phyloP scores from a whole-genome alignment of 2,797 vertebrate species.

The Knipowitschia caucasica region DNA sequence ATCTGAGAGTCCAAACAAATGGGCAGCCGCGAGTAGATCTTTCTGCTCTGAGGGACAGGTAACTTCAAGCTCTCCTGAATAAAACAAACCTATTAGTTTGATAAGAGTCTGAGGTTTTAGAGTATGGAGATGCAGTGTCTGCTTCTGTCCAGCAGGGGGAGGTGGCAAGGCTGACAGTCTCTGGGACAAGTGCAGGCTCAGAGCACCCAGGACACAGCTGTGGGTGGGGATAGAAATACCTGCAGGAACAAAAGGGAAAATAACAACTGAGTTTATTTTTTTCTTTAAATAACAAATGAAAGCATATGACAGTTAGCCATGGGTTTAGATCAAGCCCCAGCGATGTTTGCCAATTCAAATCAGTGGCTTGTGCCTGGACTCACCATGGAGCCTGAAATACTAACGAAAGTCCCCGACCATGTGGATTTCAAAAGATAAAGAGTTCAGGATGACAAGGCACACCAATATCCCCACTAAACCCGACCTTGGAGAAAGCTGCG shows the following conservation, averaged over 20 bases:
- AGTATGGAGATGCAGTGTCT: constrained; percentile 51
- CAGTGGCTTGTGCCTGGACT: too few relatives aligned
- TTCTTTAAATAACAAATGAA: background rate
- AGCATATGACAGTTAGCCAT: too few relatives aligned
- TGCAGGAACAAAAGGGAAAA: constrained; percentile 5
- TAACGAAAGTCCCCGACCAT: too few relatives aligned
- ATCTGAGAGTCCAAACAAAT: constrained; percentile 57
- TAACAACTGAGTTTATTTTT: background rate
- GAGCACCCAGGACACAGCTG: constrained; percentile 72
- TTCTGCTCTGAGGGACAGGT: constrained; percentile 44
- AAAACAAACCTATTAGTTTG: constrained; percentile 72
- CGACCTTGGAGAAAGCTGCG: too few relatives aligned
- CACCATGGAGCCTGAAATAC: too few relatives aligned
- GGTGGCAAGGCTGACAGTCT: constrained; percentile 44
- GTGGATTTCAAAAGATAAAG: too few relatives aligned
- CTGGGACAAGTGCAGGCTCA: constrained; percentile 63
- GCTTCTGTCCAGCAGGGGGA: constrained; percentile 54
- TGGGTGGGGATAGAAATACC: constrained; percentile 74
- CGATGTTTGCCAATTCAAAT: too few relatives aligned
- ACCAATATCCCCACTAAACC: too few relatives aligned
- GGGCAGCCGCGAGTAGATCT: constrained; percentile 61
- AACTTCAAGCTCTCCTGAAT: constrained; percentile 67
- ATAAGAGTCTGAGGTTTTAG: constrained; percentile 62
- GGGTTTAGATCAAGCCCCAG: too few relatives aligned
- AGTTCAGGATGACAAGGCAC: too few relatives aligned